Base-by-base conservation (phyloP, 2,113 vertebrate genomes). In the Halichoerus grypus region DNA sequence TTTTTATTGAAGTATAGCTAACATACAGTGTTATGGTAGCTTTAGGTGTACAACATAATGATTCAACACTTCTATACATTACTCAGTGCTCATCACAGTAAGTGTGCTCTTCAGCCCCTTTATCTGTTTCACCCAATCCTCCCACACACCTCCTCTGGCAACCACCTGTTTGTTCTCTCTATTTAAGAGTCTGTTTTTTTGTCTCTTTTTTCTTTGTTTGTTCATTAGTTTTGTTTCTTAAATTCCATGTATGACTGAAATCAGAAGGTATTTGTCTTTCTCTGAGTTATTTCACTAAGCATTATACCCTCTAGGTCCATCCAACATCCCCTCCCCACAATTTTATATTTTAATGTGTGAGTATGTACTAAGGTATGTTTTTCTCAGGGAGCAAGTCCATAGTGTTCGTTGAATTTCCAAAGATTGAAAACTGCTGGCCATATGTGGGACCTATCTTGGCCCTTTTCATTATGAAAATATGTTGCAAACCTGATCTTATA, bases 401-500 rank as follows among this genome's bases (percentile, higher is more conserved):
- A 55, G 63, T 33, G 31, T 61, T 80, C 2, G 85, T 0, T 77
- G 28, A 49, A 39, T 72, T 79, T 21, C 13, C 19, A 72, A 36
- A 59, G 15, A 91, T 93, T 93, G 82, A 93, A 72, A 88, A 76
- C 39, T 95, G 33, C 15, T 55, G 63, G 26, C 11, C n/a, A 28
- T 67, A 49, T 87, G 33, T 79, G n/a, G 88, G 76, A 65, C 12
- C 11, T 63, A 4, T 71, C 22, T 80, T 79, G 9, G 55, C 18
- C 31, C 14, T 76, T 93, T 92, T 86, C 57, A 31, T 51, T 81
- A 63, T 87, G 53, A 83, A 83, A 91, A 22, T 57, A 53, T 49
- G 96, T 93, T 96, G 69, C n/a, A 88, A 85, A 81, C 16, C 33
- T 21, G 26, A 55, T 74, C 90, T 88, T 55, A 76, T n/a, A 71